These are phyloP conservation scores for Brachirus orientalis DNA, from an alignment of 2,113 vertebrate species.

Conservation along the genomic window DNA sequence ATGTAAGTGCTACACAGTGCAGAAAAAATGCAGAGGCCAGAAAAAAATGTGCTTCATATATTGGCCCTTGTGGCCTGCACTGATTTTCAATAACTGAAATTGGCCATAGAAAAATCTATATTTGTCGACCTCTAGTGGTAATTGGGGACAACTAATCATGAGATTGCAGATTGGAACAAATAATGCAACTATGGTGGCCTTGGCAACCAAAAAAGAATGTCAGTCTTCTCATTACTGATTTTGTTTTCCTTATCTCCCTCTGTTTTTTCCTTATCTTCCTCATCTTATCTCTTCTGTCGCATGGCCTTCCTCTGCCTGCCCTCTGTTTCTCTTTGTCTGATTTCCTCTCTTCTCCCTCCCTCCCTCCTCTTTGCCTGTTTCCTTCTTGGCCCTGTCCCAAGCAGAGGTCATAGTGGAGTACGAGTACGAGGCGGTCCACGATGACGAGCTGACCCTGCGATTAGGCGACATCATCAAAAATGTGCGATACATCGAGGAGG, in stretches of 20 bases:
- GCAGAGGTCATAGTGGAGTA: conserved; percentile 95
- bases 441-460: conserved; percentile 93
- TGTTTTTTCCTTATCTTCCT: conserved; percentile 3
- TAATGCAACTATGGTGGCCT: too few species aligned
- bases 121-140: too few species aligned
- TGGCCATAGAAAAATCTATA: too few species aligned
- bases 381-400: conserved; percentile 32
- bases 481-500: conserved; percentile 90
- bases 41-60: too few species aligned
- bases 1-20: too few species aligned
- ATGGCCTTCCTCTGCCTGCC: neutral
- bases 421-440: conserved; percentile 92
- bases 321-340: neutral
- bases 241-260: neutral
- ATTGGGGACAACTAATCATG: too few species aligned
- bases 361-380: neutral
- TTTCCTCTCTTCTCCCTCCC: neutral
- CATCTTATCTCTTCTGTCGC: neutral
- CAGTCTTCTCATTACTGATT: neutral
- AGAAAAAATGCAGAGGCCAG: too few species aligned
- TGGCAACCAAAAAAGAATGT: too few species aligned
- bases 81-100: too few species aligned
- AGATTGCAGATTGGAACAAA: too few species aligned
- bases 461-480: conserved; percentile 93
- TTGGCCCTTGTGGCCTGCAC: too few species aligned